Conservation (phyloP, 2,113 vertebrate genomes). For the Notechis scutatus region DNA sequence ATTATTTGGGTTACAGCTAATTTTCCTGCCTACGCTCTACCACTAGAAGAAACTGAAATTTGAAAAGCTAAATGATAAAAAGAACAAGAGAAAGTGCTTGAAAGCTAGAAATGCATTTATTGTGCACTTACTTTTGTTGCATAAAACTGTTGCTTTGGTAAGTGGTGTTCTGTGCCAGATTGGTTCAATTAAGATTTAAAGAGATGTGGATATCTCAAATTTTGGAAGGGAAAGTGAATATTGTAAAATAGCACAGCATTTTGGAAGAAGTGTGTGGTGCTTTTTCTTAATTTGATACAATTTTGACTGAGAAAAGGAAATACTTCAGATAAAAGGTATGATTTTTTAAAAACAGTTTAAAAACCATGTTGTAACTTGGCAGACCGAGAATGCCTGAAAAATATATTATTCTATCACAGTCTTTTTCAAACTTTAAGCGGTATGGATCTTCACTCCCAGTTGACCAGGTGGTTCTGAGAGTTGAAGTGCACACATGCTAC, state of each 20-base stretch:
- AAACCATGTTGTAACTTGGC: neutral
- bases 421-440: neutral
- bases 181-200: neutral
- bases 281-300: neutral
- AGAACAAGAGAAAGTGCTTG: neutral
- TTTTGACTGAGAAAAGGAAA: neutral
- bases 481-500: neutral
- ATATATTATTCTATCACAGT: neutral
- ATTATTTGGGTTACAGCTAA: slow-evolving; percentile 9
- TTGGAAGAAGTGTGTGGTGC: neutral
- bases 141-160: neutral
- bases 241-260: neutral
- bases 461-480: neutral
- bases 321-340: neutral
- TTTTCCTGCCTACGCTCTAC: neutral
- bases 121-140: neutral
- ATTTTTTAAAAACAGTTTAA: neutral
- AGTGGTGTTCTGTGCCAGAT: neutral
- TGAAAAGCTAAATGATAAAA: neutral
- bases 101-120: neutral
- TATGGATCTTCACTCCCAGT: neutral
- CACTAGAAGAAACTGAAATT: neutral
- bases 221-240: neutral
- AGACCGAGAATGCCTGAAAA: neutral
- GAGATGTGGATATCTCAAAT: neutral